phyloP scores from a whole-genome alignment of 2,797 vertebrate genomes.

The Coracias cyanogaster region DNA sequence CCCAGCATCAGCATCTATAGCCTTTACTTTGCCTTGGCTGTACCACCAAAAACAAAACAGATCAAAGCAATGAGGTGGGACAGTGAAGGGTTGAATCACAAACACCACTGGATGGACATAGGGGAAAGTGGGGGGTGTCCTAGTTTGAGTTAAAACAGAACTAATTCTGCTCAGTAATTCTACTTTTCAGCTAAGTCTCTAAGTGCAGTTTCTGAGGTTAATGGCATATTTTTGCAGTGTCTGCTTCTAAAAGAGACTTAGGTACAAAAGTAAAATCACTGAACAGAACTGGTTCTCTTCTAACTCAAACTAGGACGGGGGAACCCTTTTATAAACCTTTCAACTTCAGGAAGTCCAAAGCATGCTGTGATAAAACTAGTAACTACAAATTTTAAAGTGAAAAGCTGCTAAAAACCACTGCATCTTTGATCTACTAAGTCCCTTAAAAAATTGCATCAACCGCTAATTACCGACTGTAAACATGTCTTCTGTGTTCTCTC shows the following conservation, averaged over 20 bases:
- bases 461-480: conserved; percentile 49
- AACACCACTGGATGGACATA: neutral
- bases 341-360: neutral
- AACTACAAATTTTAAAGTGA: neutral
- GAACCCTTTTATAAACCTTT: neutral
- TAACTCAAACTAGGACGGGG: no score
- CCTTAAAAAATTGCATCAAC: neutral
- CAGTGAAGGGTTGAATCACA: neutral
- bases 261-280: no score
- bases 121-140: neutral
- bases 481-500: neutral
- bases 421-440: conserved; percentile 39
- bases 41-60: neutral
- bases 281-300: no score
- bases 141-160: no score
- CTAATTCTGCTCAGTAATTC: no score
- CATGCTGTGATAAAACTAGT: neutral
- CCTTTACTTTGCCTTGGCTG: neutral
- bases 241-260: no score
- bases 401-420: neutral
- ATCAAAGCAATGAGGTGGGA: neutral
- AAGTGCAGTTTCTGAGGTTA: no score
- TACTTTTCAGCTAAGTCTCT: no score
- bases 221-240: no score
- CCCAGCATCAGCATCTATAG: neutral